phyloP scores from a whole-genome alignment of 2,797 vertebrate species.

The Sciaenops ocellatus region DNA sequence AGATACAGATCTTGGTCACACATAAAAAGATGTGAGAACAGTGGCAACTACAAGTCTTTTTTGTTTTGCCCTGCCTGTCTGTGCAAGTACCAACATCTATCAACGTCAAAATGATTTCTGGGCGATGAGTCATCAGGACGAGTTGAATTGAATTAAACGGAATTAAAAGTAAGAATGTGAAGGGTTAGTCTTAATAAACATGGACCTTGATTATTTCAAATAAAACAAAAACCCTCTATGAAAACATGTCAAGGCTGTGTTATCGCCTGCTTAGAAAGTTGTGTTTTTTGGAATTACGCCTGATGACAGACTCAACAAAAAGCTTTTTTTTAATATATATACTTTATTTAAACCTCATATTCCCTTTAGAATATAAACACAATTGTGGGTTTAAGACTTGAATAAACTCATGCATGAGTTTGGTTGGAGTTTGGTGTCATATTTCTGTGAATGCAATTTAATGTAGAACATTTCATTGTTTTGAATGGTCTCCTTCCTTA shows the following conservation, averaged over 20 bases:
- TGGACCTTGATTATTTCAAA: neutral
- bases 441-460: constrained; percentile 22
- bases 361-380: neutral
- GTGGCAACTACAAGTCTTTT: neutral
- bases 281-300: neutral
- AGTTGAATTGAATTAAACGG: neutral
- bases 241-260: constrained; percentile 3
- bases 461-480: constrained; percentile 42
- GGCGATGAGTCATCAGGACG: neutral
- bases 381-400: neutral
- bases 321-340: neutral
- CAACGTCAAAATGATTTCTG: neutral
- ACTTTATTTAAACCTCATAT: neutral
- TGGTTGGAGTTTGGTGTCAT: constrained; percentile 1
- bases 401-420: constrained; percentile 7
- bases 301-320: constrained; percentile 19
- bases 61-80: neutral
- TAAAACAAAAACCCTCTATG: neutral
- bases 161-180: neutral
- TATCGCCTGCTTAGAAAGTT: neutral
- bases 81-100: constrained; percentile 6
- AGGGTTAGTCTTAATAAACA: neutral
- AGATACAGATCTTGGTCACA: neutral
- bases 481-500: constrained; percentile 19
- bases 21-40: neutral